Percentiles rank a stretch among this genome's conserved stretches.
phyloP scores from a whole-genome alignment of 2,797 vertebrate species.

The Remorina albescens region DNA sequence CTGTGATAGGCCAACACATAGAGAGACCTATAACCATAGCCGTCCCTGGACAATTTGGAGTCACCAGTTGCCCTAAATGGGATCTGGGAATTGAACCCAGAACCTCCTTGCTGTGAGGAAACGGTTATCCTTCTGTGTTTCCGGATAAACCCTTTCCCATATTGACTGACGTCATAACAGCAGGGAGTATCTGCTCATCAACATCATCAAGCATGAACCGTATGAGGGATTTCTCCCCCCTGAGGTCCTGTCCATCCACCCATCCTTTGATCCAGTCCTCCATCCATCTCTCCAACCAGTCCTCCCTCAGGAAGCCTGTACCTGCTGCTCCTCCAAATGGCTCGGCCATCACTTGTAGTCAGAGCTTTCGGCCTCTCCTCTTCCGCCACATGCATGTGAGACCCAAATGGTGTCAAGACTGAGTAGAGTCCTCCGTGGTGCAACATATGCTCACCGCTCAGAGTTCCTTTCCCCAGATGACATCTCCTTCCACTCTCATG shows the following conservation, averaged over 20 bases:
- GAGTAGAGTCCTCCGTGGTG: conserved; percentile 64
- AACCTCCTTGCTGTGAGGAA: too few relatives aligned
- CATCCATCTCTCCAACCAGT: conserved; percentile 57
- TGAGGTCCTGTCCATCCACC: conserved; percentile 45
- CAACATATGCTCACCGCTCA: conserved; percentile 70
- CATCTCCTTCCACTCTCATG: conserved; percentile 50
- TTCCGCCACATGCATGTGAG: conserved; percentile 62
- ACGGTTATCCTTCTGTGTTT: neutral
- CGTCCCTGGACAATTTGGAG: too few relatives aligned
- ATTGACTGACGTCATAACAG: conserved; percentile 7
- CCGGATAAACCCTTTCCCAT: neutral
- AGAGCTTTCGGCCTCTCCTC: conserved; percentile 40
- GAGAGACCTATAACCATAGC: too few relatives aligned
- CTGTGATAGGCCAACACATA: too few relatives aligned
- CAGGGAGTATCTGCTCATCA: conserved; percentile 21
- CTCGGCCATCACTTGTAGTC: conserved; percentile 66
- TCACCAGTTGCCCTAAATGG: too few relatives aligned
- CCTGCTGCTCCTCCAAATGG: conserved; percentile 75
- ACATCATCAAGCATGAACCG: conserved; percentile 26
- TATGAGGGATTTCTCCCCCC: conserved; percentile 7
- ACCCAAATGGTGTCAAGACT: conserved; percentile 69
- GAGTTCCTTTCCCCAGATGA: conserved; percentile 58
- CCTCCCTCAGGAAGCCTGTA: conserved; percentile 70
- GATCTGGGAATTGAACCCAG: too few relatives aligned
- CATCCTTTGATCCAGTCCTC: conserved; percentile 46